A percentile compares a stretch with the other conserved stretches of the same genome.
phyloP scores from a whole-genome alignment of 64 coral and sea anemone genomes.

The Acropora tenuis region DNA sequence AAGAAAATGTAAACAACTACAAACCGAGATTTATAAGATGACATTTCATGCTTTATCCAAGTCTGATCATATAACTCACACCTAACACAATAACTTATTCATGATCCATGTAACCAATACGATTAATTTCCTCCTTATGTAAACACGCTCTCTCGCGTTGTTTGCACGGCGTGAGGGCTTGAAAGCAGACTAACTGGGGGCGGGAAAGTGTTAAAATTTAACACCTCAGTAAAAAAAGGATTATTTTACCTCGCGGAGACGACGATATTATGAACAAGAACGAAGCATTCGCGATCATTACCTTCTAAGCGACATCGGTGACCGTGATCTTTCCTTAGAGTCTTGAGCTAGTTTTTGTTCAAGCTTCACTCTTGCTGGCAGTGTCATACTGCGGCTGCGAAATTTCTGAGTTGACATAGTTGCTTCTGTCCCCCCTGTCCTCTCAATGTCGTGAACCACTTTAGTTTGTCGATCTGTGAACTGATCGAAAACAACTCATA shows the following conservation, averaged over 20 bases:
- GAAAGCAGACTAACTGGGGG: not conserved
- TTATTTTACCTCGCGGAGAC: not conserved
- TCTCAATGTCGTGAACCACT: not conserved
- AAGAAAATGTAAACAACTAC: not conserved
- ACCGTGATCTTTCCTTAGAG: not conserved
- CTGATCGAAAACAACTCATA: not conserved
- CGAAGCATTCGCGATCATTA: not conserved
- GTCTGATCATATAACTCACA: too few species aligned
- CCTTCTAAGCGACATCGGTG: slow-evolving; percentile 36
- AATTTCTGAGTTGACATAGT: slow-evolving; percentile 7
- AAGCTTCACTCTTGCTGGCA: slow-evolving; percentile 27
- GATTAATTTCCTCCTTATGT: not conserved
- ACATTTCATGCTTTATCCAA: not conserved
- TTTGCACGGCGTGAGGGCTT: not conserved
- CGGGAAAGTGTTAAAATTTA: not conserved
- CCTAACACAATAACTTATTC: too few species aligned
- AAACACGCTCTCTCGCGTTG: not conserved
- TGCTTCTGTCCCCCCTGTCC: not conserved
- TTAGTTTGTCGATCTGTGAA: not conserved
- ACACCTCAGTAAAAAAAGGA: not conserved
- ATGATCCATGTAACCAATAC: too few species aligned
- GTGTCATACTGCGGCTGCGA: slow-evolving; percentile 27
- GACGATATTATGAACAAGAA: not conserved
- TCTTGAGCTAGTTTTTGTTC: slow-evolving; percentile 35
- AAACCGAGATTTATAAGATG: not conserved